Evolutionary conservation across 2,888 invertebrate species (phyloP).

Genomic region (Latrodectus elegans): DNA sequence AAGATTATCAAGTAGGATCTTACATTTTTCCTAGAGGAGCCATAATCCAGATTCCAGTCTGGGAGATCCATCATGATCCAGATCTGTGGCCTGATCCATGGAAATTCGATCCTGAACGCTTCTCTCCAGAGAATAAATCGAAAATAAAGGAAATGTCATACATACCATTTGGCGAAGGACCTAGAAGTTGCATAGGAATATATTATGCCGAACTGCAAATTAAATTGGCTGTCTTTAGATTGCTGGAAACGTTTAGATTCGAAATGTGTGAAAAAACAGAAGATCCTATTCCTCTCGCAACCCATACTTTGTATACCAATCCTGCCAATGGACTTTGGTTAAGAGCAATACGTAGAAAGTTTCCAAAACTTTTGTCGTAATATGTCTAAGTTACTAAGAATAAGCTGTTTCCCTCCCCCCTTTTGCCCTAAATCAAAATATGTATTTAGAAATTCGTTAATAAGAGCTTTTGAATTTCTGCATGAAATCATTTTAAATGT

Average conservation of each 20-base stretch:
- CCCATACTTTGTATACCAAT: slow-evolving; percentile 51
- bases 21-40: slow-evolving; percentile 69
- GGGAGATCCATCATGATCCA: slow-evolving; percentile 71
- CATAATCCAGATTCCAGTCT: slow-evolving; percentile 69
- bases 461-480: too few relatives aligned
- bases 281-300: slow-evolving; percentile 29
- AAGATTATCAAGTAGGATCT: slow-evolving; percentile 41
- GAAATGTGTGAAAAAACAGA: slow-evolving; percentile 44
- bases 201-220: slow-evolving; percentile 65
- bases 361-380: not conserved
- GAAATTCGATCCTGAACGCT: slow-evolving; percentile 71
- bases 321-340: slow-evolving; percentile 55
- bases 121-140: slow-evolving; percentile 40
- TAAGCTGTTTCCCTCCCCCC: too few relatives aligned
- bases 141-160: slow-evolving; percentile 43
- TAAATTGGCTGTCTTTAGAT: slow-evolving; percentile 44
- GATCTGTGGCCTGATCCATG: slow-evolving; percentile 71
- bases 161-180: slow-evolving; percentile 68
- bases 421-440: too few relatives aligned
- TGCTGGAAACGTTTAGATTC: slow-evolving; percentile 56
- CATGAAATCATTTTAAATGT: too few relatives aligned
- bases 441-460: too few relatives aligned
- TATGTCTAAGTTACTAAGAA: too few relatives aligned
- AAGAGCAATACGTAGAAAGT: slow-evolving; percentile 23
- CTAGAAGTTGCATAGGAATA: slow-evolving; percentile 68